phyloP scores from a whole-genome alignment of 2,888 invertebrate species.

The Zaprionus lineosus region DNA sequence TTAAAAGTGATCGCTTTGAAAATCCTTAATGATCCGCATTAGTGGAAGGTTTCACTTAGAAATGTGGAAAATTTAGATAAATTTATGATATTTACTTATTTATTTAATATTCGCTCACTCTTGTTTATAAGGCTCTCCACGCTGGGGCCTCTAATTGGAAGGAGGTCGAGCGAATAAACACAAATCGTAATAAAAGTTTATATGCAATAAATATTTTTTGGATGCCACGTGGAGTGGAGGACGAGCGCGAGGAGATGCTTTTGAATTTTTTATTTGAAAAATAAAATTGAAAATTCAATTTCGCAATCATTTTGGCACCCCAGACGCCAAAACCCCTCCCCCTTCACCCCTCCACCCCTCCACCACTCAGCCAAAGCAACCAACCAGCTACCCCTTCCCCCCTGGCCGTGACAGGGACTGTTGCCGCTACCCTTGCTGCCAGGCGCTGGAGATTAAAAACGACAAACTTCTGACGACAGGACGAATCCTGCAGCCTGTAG shows the following conservation, averaged over 20 bases:
- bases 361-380: no score
- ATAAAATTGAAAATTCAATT: slow-evolving; percentile 76
- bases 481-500: neutral
- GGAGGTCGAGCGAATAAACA: slow-evolving; percentile 70
- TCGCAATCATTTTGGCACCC: slow-evolving; percentile 75
- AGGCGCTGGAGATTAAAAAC: slow-evolving; percentile 60
- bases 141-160: slow-evolving; percentile 64
- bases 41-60: neutral
- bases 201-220: slow-evolving; percentile 79
- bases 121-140: slow-evolving; percentile 58
- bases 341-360: slow-evolving; percentile 6
- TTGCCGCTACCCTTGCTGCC: slow-evolving; percentile 30
- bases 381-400: slow-evolving; percentile 14
- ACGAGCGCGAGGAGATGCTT: slow-evolving; percentile 49
- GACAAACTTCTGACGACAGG: slow-evolving; percentile 62
- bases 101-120: neutral
- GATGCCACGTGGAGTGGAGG: slow-evolving; percentile 37
- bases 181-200: slow-evolving; percentile 80
- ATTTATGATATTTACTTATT: neutral
- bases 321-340: slow-evolving; percentile 32
- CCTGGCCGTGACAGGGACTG: neutral
- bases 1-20: neutral
- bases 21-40: neutral
- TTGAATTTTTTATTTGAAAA: slow-evolving; percentile 73
- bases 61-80: neutral